Evolutionary conservation across 2,797 vertebrate genomes (phyloP).

Genomic region (Alectoris magna): DNA sequence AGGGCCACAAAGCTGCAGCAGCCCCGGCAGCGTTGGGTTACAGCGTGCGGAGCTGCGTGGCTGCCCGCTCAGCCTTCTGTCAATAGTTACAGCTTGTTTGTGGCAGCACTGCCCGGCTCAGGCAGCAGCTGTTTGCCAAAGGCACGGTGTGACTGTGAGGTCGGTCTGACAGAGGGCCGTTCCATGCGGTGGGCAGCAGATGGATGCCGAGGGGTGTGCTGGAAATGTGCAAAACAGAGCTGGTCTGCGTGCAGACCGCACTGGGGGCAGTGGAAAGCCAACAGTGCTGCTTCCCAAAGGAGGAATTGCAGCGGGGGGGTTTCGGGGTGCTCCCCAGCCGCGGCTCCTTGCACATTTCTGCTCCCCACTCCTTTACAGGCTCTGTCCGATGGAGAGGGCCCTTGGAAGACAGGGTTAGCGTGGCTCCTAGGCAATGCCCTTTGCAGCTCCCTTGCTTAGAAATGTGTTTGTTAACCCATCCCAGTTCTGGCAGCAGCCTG

Average conservation of each 20-base stretch:
- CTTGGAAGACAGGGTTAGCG: rapidly evolving
- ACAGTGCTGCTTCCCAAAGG: background rate
- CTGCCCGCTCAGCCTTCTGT: slow-evolving; percentile 46
- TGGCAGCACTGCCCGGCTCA: slow-evolving; percentile 14
- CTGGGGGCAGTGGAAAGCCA: background rate
- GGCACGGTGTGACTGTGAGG: background rate
- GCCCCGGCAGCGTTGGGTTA: no score
- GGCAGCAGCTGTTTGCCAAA: slow-evolving; percentile 29
- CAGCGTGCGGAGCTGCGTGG: slow-evolving; percentile 74
- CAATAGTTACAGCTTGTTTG: slow-evolving; percentile 79
- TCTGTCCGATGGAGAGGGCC: background rate
- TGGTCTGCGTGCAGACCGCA: background rate
- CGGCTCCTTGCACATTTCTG: background rate
- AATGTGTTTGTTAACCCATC: background rate
- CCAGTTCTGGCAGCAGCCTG: background rate
- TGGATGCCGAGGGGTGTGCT: background rate
- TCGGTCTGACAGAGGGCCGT: no score
- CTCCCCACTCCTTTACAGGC: background rate
- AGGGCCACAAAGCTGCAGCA: background rate
- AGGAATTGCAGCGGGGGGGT: background rate
- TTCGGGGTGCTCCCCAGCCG: background rate
- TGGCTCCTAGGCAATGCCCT: background rate
- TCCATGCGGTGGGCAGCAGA: no score
- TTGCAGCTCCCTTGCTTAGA: background rate
- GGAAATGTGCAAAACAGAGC: no score